A percentile compares a stretch with the other conserved stretches of the same genome.
Evolutionary conservation across 2,888 invertebrate species (phyloP).

Genomic region (Pollenia labialis): DNA sequence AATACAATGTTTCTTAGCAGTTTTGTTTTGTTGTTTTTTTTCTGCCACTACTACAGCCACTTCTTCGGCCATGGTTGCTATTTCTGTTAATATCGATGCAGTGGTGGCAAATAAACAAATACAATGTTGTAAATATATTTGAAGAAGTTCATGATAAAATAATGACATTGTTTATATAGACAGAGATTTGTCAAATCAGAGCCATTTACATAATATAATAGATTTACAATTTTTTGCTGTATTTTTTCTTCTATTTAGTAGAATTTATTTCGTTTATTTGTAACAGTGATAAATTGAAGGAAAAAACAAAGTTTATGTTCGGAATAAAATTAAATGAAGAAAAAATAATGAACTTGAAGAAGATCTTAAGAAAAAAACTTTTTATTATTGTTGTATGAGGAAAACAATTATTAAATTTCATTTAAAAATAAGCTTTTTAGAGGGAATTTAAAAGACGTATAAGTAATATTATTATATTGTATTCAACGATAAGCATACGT

Average conservation of each 20-base stretch:
- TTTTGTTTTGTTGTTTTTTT: background rate
- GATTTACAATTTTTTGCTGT: conserved; percentile 29
- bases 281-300: background rate
- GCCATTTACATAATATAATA: conserved; percentile 64
- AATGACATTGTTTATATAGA: conserved; percentile 59
- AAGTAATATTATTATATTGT: too few relatives aligned
- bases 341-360: background rate
- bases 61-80: too few relatives aligned
- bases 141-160: conserved; percentile 58
- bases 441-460: too few relatives aligned
- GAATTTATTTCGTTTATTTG: conserved; percentile 25
- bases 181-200: conserved; percentile 60
- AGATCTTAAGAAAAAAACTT: too few relatives aligned
- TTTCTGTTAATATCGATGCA: background rate
- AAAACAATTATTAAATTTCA: too few relatives aligned
- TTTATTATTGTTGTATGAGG: too few relatives aligned
- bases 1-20: conserved; percentile 18
- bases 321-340: background rate
- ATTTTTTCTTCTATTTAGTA: background rate
- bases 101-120: conserved; percentile 4
- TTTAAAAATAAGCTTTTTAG: too few relatives aligned
- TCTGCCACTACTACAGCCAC: too few relatives aligned
- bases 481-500: too few relatives aligned
- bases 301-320: too few relatives aligned
- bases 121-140: conserved; percentile 23